A percentile compares a stretch with the other conserved stretches of the same genome.
phyloP scores from a whole-genome alignment of 2,113 vertebrate species.

The Phyllostomus hastatus region DNA sequence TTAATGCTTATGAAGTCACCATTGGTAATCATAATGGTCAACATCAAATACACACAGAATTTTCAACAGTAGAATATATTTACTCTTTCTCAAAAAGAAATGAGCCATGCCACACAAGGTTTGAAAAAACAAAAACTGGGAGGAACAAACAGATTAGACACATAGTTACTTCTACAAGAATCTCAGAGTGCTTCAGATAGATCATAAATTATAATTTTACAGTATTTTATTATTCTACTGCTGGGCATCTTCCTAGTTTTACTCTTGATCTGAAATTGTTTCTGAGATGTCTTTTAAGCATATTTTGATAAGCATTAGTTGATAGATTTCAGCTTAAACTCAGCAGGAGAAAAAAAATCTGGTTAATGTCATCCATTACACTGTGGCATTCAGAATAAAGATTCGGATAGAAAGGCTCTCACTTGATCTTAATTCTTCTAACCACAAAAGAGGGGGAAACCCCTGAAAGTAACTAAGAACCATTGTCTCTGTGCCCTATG shows the following conservation, averaged over 20 bases:
- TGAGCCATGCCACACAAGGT: background rate
- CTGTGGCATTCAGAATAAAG: background rate
- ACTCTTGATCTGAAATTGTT: background rate
- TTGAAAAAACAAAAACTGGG: background rate
- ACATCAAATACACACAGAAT: background rate
- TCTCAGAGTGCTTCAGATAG: background rate
- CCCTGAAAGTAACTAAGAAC: background rate
- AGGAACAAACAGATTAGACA: background rate
- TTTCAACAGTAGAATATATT: background rate
- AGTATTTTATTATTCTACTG: background rate
- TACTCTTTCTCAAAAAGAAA: background rate
- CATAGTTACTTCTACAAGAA: conserved; percentile 24
- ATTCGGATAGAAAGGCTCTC: background rate
- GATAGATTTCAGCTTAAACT: background rate
- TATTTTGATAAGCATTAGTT: background rate
- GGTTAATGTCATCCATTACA: background rate
- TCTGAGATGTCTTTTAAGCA: background rate
- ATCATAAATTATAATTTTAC: background rate
- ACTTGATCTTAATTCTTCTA: background rate
- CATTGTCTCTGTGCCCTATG: background rate
- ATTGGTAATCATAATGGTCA: background rate
- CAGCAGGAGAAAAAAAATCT: background rate
- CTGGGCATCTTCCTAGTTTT: background rate
- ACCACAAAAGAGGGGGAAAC: background rate
- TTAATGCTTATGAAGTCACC: background rate